Conservation (phyloP, 1,140 invertebrate genomes). For the Dysdera silvatica region DNA sequence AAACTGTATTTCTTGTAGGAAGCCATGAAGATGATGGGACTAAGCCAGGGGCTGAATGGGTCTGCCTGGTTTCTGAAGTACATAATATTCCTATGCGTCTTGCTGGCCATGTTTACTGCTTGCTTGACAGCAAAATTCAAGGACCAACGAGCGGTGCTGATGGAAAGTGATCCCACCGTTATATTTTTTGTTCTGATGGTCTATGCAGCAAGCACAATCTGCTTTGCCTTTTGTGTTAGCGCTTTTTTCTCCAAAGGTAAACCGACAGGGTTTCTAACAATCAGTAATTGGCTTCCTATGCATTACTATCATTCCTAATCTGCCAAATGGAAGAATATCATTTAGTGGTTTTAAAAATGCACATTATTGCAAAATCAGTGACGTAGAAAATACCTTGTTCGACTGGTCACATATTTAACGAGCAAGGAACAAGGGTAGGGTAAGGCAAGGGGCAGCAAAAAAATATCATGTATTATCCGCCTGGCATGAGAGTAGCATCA, state of each 20-base stretch:
- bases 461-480: too few species aligned
- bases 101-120: conserved; percentile 57
- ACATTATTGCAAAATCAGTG: too few species aligned
- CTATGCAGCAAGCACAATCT: conserved; percentile 51
- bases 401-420: too few species aligned
- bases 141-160: conserved; percentile 51
- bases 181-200: conserved; percentile 50
- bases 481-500: too few species aligned
- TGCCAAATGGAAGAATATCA: too few species aligned
- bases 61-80: conserved; percentile 55
- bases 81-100: conserved; percentile 49
- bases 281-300: too few species aligned
- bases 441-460: too few species aligned
- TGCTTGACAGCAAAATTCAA: conserved; percentile 48
- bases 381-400: too few species aligned
- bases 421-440: too few species aligned
- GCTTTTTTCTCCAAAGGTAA: conserved; percentile 55
- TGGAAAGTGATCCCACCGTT: conserved; percentile 46
- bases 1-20: conserved; percentile 54
- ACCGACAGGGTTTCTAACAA: too few species aligned
- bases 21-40: conserved; percentile 57
- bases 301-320: too few species aligned
- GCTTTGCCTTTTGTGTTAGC: conserved; percentile 51
- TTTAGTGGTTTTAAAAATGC: too few species aligned
- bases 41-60: conserved; percentile 54